phyloP scores from a whole-genome alignment of 2,888 invertebrate species.

The Lucinisca nassula region DNA sequence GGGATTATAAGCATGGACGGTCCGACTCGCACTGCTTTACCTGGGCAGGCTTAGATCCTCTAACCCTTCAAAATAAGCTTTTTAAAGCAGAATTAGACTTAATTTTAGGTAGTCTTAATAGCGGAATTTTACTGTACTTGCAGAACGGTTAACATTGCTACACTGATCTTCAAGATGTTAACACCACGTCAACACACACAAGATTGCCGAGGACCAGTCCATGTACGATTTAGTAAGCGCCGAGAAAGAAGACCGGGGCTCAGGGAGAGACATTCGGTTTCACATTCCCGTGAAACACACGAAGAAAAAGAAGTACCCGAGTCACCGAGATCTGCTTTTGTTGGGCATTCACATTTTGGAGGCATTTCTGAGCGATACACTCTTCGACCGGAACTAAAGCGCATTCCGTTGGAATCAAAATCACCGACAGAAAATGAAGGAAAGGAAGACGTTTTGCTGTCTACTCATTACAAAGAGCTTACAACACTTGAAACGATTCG shows the following conservation, averaged over 20 bases:
- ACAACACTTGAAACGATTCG: slow-evolving; percentile 62
- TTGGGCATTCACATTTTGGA: not conserved
- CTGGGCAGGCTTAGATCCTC: too few species aligned
- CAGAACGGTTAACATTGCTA: too few species aligned
- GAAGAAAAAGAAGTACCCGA: not conserved
- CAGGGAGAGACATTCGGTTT: slow-evolving; percentile 56
- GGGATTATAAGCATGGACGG: too few species aligned
- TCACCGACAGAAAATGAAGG: not conserved
- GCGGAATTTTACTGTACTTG: too few species aligned
- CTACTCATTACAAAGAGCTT: slow-evolving; percentile 44
- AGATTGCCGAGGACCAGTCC: not conserved
- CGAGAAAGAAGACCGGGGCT: slow-evolving; percentile 53
- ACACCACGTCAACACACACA: not conserved
- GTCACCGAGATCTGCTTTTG: not conserved
- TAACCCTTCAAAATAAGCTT: too few species aligned
- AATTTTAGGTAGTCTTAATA: too few species aligned
- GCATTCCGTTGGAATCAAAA: not conserved
- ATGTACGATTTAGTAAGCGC: slow-evolving; percentile 19
- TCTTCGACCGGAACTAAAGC: not conserved
- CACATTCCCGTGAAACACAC: slow-evolving; percentile 6
- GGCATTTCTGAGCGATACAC: not conserved
- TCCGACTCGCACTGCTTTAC: too few species aligned
- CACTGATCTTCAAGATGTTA: not conserved
- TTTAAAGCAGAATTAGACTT: too few species aligned
- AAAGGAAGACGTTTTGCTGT: not conserved